Evolutionary conservation across 2,888 invertebrate genomes (phyloP).

Genomic region (Epicampocera succincta): DNA sequence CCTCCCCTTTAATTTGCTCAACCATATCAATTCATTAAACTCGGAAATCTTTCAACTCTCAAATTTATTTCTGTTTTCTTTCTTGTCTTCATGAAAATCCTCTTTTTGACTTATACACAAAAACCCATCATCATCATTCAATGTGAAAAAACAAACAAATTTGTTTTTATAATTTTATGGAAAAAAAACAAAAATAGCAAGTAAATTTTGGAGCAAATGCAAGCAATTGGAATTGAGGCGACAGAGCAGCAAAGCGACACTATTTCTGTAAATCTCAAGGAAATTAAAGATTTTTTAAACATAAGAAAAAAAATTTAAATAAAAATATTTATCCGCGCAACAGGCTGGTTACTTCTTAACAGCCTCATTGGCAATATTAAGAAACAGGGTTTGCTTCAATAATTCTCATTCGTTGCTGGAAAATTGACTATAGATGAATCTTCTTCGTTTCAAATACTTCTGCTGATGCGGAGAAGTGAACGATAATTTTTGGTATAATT

Average conservation of each 20-base stretch:
- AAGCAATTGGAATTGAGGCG: conserved; percentile 10
- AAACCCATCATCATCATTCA: conserved; percentile 18
- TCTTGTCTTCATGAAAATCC: conserved; percentile 27
- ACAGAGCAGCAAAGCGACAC: background rate
- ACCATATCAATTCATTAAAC: conserved; percentile 40
- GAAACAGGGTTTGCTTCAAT: too few relatives aligned
- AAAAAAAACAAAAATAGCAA: conserved; percentile 13
- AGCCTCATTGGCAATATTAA: too few relatives aligned
- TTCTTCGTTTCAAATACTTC: too few relatives aligned
- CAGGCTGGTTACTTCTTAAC: too few relatives aligned
- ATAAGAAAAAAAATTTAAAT: too few relatives aligned
- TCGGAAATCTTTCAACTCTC: conserved; percentile 46
- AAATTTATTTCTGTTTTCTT: conserved; percentile 9
- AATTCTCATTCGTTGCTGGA: too few relatives aligned
- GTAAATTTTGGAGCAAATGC: background rate
- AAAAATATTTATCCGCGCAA: too few relatives aligned
- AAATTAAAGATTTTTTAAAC: background rate
- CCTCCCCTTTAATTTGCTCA: conserved; percentile 40
- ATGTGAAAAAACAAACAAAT: conserved; percentile 7
- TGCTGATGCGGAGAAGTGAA: too few relatives aligned
- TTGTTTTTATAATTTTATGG: conserved; percentile 24
- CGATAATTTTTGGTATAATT: too few relatives aligned
- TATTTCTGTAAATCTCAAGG: background rate
- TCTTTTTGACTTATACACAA: background rate
- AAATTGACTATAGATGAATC: too few relatives aligned